Evolutionary conservation across 2,797 vertebrate genomes (phyloP), one percentile per base, ranked within the genome.

Genomic region (Takifugu ocellatus): DNA sequence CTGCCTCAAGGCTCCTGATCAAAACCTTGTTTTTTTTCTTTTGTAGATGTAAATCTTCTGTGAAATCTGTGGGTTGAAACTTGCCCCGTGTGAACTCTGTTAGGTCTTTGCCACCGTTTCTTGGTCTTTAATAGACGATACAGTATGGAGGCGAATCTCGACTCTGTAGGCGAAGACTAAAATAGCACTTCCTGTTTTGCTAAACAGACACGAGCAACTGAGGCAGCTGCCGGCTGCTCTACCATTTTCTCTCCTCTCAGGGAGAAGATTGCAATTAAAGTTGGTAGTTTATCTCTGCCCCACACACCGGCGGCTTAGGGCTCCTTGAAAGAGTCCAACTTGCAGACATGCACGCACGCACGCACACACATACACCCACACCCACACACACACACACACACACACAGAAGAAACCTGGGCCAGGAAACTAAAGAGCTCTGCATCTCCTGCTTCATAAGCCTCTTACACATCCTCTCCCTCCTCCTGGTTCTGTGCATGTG

Each of bases 241-340:
- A 70, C 88, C 89, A 59, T 61, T 79, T 68, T 79, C 89, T 90
- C 90, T 88, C 81, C 91, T 85, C 82, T 91, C 88, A 84, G 75
- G 74, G 56, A 75, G 84, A 61, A 82, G 74, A 86, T 62, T 92
- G 83, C 91, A 91, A 91, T 93, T 90, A 69, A 88, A 88, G 87
- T 88, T 87, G 87, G 85, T 82, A 86, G 88, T 94, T 85, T 95
- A 94, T 95, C 94, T 94, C 89, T 77, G 75, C 83, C 79, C 77
- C 86, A 84, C 92, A 95, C 92, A 82, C 85, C 76, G 70, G 72
- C 83, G 79, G 78, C 90, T 91, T 91, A 87, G 85, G 90, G 79
- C 91, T 91, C 78, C 89, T 91, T 89, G 92, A 93, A 94, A 90
- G 87, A 89, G 82, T 73, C 79, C 71, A 69, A 83, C 80, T 83